Evolutionary conservation across 1,140 invertebrate genomes (phyloP), one percentile per base, ranked within the genome.

Genomic region (Musca vetustissima): DNA sequence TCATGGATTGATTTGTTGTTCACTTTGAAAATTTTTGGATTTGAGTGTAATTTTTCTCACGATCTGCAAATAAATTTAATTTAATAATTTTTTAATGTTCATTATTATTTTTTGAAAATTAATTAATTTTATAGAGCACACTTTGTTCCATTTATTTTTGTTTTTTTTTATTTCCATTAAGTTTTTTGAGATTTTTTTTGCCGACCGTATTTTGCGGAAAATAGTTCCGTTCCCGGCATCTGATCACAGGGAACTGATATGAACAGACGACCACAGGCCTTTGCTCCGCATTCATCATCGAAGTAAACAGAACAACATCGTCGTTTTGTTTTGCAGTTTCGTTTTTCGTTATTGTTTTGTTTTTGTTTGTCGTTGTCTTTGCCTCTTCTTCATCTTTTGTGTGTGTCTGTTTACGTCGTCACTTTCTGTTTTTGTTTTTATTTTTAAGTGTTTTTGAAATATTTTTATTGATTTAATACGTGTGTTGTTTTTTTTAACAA

Each of bases 221-320:
- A 47, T 22, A 52, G 28, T 66, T 66, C 49, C 49, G 13, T 52
- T 66, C 49, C 64, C 64, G 64, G 64, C 64, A 50, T 50, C n/a
- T 25, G 64, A 66, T 50, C 47, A 36, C 64, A 13, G 57, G 64
- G 15, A 66, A 66, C 49, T 66, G 49, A 49, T 15, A 43, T 66
- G 64, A 21, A 25, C 24, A 50, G 19, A 65, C 15, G n/a, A n/a
- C n/a, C n/a, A n/a, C n/a, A n/a, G n/a, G n/a, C 6, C 13, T 48
- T 65, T 65, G 43, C 48, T 65, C 9, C 25, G 24, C 49, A 50
- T 17, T 28, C 47, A 65, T n/a, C 21, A 53, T 22, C 19, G 13
- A 49, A 25, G 48, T 48, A 25, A 66, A 28, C n/a, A 28, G 24
- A 61, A 61, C 49, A 50, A 25, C 21, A 66, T 7, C 6, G 6